These are phyloP conservation scores for Cervus canadensis DNA, from an alignment of 2,113 vertebrate species.

Conservation along the genomic window DNA sequence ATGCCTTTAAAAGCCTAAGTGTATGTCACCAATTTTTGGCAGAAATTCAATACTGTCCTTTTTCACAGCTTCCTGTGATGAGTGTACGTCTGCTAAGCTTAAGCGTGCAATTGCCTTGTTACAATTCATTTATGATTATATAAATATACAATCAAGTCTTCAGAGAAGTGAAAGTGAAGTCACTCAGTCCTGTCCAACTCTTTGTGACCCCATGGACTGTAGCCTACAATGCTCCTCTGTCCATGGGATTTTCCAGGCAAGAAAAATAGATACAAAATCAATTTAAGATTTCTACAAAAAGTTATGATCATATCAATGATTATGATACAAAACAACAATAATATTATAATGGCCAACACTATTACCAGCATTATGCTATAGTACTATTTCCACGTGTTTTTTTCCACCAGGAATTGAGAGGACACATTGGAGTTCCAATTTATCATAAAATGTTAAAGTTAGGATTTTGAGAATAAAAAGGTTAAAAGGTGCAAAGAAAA, in stretches of 20 bases:
- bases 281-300: background rate
- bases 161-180: background rate
- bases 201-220: too few relatives aligned
- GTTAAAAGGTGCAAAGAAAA: background rate
- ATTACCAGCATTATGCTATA: background rate
- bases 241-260: too few relatives aligned
- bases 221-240: too few relatives aligned
- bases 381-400: background rate
- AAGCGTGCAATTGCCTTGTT: background rate
- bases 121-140: background rate
- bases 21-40: background rate
- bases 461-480: background rate
- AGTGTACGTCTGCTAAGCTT: background rate
- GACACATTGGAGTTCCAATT: background rate
- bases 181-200: too few relatives aligned
- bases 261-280: background rate
- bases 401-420: background rate
- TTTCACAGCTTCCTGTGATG: background rate
- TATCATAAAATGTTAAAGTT: background rate
- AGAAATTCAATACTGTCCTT: background rate
- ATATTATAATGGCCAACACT: background rate
- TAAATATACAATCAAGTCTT: background rate
- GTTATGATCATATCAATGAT: background rate
- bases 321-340: background rate
- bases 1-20: conserved; percentile 23